Conservation (phyloP, 2,888 invertebrate species). For the Drosophila quinaria region DNA sequence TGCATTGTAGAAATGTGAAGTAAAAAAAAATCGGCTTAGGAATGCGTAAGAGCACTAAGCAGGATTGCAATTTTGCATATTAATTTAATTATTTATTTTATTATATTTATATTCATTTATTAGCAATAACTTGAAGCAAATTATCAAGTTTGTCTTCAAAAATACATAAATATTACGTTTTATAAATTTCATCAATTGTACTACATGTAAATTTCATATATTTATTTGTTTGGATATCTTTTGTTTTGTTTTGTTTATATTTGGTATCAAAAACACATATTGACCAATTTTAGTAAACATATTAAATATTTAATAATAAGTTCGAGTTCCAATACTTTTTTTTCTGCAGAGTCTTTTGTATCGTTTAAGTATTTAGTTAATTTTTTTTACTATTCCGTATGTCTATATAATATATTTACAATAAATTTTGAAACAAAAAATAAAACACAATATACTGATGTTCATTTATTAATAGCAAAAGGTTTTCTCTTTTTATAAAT, state of each 20-base stretch:
- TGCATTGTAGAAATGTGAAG: constrained; percentile 26
- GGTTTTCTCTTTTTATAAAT: constrained; percentile 67
- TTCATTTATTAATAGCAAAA: constrained; percentile 77
- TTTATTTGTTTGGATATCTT: constrained; percentile 24
- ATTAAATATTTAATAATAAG: constrained; percentile 74
- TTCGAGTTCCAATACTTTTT: constrained; percentile 77
- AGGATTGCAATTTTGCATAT: constrained; percentile 44
- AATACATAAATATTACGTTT: constrained; percentile 70
- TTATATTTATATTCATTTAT: constrained; percentile 34
- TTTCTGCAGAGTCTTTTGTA: constrained; percentile 74
- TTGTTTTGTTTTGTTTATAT: constrained; percentile 32
- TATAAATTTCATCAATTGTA: constrained; percentile 72
- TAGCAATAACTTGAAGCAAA: constrained; percentile 46
- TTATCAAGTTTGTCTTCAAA: constrained; percentile 49
- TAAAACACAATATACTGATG: constrained; percentile 69
- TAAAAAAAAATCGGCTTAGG: constrained; percentile 57
- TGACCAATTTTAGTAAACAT: constrained; percentile 72
- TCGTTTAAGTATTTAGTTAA: constrained; percentile 67
- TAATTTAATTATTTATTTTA: constrained; percentile 24
- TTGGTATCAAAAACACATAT: constrained; percentile 76
- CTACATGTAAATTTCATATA: constrained; percentile 76
- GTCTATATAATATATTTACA: constrained; percentile 59
- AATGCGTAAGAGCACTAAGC: constrained; percentile 64
- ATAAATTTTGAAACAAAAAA: constrained; percentile 57
- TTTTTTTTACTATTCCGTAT: constrained; percentile 37